Base-by-base conservation (phyloP, 2,113 vertebrate genomes). In the Eulemur macaco region DNA sequence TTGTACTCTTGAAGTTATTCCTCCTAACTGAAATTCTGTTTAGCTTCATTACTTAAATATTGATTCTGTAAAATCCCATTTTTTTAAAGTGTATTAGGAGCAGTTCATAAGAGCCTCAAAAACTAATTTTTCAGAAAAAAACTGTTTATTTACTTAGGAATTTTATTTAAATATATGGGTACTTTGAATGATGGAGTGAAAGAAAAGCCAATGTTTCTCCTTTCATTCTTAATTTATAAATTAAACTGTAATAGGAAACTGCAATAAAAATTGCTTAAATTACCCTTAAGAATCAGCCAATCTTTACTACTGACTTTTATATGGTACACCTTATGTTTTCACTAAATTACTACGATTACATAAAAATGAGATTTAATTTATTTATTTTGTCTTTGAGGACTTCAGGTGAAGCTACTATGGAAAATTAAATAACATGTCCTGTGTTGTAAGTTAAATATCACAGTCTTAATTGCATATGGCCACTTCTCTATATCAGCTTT, bases 161-260 rank as follows among this genome's bases (percentile, higher is more conserved):
- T 76, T 58, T 82, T 60, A 92, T 74, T 96, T 78, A 60, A 91
- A 37, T 68, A 73, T 1, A 23, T 52, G 50, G 6, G 8, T 66
- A 29, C 17, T 58, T 91, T 78, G 71, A 80, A 71, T 71, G 37
- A 81, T 77, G 17, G 13, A 54, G 27, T 86, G n/a, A 91, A 85
- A 85, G 82, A 87, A 85, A 94, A 86, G 5, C 11, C 34, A 77
- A 15, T 39, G 3, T 68, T 74, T 96, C 20, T 64, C 29, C 34
- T 81, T 85, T 77, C 87, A 47, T 50, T 89, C 39, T 83, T 89
- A 73, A n/a, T 87, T 95, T 91, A 45, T 73, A 91, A 82, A 81
- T 91, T 58, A 88, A 63, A 13, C 34, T 85, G 58, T 20, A 52
- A 94, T 89, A 39, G 69, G 45, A 92, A 88, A 27, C n/a, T 27